Evolutionary conservation across 2,888 invertebrate genomes (phyloP).

Genomic region (Gymnocheta viridis): DNA sequence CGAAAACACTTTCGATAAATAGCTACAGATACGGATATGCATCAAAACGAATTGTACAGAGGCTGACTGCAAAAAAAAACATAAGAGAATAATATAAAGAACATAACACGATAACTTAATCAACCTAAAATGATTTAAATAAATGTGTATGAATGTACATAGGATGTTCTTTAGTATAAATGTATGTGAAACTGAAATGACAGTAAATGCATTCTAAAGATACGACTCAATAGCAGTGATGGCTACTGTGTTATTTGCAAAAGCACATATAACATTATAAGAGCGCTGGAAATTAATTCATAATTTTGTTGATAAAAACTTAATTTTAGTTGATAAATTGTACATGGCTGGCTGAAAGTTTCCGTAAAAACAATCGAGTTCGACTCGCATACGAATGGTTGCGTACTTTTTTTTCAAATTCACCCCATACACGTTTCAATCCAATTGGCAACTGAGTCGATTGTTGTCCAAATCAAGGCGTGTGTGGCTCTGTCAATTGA

Average conservation of each 20-base stretch:
- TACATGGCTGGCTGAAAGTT: too few species aligned
- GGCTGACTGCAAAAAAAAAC: neutral
- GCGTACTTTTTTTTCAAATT: too few species aligned
- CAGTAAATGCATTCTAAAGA: slow-evolving; percentile 34
- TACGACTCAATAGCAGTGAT: slow-evolving; percentile 1
- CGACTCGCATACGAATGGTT: too few species aligned
- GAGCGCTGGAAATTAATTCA: neutral
- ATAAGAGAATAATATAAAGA: neutral
- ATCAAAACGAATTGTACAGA: neutral
- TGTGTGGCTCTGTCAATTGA: too few species aligned
- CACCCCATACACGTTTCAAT: too few species aligned
- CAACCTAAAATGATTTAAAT: neutral
- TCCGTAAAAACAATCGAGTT: too few species aligned
- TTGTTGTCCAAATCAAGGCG: too few species aligned
- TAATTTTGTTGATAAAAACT: too few species aligned
- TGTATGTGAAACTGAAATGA: neutral
- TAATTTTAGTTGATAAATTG: too few species aligned
- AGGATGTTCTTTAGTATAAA: neutral
- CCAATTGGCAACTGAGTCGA: too few species aligned
- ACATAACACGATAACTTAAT: neutral
- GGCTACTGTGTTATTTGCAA: neutral
- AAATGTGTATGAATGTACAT: too few species aligned
- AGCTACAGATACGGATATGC: slow-evolving; percentile 28
- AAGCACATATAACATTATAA: too few species aligned
- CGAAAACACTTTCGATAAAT: neutral